Percentiles rank a stretch among this genome's conserved stretches.
phyloP scores from a whole-genome alignment of 1,140 invertebrate genomes.

The Zaprionus ornatus region DNA sequence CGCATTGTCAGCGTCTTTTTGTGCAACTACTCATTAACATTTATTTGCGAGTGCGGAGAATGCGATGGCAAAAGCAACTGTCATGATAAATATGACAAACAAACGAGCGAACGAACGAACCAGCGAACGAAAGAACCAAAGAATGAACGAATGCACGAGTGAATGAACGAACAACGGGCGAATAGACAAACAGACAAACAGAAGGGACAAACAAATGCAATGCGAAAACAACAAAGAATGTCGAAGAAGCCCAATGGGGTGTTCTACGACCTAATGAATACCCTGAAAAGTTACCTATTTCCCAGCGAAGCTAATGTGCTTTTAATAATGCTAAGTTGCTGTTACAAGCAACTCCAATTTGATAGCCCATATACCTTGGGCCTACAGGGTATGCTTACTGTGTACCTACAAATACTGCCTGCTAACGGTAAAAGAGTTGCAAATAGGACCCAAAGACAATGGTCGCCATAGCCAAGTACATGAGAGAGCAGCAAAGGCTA shows the following conservation, averaged over 20 bases:
- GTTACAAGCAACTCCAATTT: neutral
- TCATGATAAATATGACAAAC: constrained; percentile 81
- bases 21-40: constrained; percentile 81
- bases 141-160: constrained; percentile 52
- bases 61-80: constrained; percentile 69
- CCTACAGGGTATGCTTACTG: constrained; percentile 43
- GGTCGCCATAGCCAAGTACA: constrained; percentile 59
- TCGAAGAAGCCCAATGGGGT: neutral
- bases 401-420: constrained; percentile 58
- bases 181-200: constrained; percentile 52
- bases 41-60: constrained; percentile 79
- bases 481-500: constrained; percentile 36
- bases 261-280: neutral
- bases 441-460: constrained; percentile 64
- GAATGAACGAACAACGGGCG: constrained; percentile 39
- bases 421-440: constrained; percentile 56
- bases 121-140: constrained; percentile 23
- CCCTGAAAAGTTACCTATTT: neutral
- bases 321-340: neutral
- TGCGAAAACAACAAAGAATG: constrained; percentile 56
- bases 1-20: constrained; percentile 74
- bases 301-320: neutral
- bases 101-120: constrained; percentile 50
- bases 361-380: constrained; percentile 23
- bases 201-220: constrained; percentile 63